Percentiles rank a stretch among this genome's conserved stretches.
Evolutionary conservation across 2,888 invertebrate species (phyloP).

Genomic region (Drosophila meridiana): DNA sequence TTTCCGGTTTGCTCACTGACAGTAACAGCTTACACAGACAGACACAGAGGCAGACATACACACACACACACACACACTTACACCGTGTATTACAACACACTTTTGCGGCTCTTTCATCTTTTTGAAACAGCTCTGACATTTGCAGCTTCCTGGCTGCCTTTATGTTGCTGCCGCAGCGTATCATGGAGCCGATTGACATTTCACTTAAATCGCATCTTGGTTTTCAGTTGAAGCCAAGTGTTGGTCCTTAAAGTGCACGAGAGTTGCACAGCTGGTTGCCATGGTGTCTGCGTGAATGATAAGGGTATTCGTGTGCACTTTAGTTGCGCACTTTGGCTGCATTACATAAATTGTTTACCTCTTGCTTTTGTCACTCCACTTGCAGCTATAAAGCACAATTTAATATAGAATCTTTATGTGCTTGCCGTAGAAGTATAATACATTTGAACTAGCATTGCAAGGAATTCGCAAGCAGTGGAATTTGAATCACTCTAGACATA

Average conservation of each 20-base stretch:
- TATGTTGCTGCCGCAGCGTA: constrained; percentile 27
- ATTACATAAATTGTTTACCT: background rate
- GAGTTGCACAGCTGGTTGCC: background rate
- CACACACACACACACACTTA: background rate
- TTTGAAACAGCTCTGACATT: constrained; percentile 35
- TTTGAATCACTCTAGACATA: too few relatives aligned
- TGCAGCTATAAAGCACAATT: background rate
- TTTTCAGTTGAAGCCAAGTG: constrained; percentile 25
- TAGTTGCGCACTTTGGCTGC: background rate
- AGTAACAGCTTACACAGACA: constrained; percentile 9
- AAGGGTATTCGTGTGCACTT: background rate
- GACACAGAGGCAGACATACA: background rate
- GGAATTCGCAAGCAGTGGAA: background rate
- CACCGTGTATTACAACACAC: background rate
- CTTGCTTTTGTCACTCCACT: background rate
- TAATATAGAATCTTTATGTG: background rate
- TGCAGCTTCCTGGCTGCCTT: constrained; percentile 16
- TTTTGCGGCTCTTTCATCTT: constrained; percentile 17
- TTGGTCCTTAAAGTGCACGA: constrained; percentile 15
- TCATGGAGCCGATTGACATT: constrained; percentile 40
- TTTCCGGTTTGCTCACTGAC: constrained; percentile 26
- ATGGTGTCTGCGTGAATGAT: constrained; percentile 4
- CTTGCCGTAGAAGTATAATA: background rate
- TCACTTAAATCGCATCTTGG: constrained; percentile 31
- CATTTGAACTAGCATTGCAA: background rate